Conservation (phyloP, 2,113 vertebrate species). For the Corythoichthys haematopterus region DNA sequence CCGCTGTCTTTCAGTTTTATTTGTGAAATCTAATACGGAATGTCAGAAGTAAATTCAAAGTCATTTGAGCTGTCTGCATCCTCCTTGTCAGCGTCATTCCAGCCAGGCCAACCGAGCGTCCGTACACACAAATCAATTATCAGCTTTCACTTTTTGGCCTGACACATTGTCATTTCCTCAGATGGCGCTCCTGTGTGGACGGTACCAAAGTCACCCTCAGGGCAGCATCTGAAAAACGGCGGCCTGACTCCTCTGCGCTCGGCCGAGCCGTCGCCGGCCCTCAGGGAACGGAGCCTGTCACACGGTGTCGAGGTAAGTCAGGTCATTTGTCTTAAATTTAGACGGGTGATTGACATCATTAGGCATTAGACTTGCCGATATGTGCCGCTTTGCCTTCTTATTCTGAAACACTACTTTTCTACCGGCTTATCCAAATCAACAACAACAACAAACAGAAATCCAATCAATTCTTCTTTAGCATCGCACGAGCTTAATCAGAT, state of each 20-base stretch:
- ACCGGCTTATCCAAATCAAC: too few relatives aligned
- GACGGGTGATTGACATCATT: neutral
- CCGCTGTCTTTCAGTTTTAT: neutral
- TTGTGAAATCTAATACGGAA: constrained; percentile 16
- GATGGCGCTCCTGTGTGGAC: constrained; percentile 87
- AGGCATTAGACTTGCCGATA: neutral
- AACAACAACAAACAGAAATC: too few relatives aligned
- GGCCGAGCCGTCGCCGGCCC: constrained; percentile 74
- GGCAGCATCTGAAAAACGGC: constrained; percentile 83
- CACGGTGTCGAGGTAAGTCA: constrained; percentile 79
- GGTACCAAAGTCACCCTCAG: constrained; percentile 83
- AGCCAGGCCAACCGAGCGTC: neutral
- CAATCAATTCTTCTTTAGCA: too few relatives aligned
- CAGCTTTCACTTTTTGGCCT: constrained; percentile 9
- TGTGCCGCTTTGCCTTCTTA: too few relatives aligned
- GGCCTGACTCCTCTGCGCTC: constrained; percentile 78
- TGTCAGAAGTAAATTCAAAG: constrained; percentile 11
- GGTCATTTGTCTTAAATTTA: neutral
- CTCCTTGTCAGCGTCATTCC: neutral
- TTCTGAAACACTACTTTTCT: too few relatives aligned
- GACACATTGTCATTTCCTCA: constrained; percentile 65
- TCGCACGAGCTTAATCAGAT: too few relatives aligned
- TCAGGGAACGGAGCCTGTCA: constrained; percentile 68
- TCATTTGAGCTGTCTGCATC: constrained; percentile 8
- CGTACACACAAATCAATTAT: neutral